Conservation (phyloP, 2,113 vertebrate species). For the Hypocryptadius cinnamomeus region DNA sequence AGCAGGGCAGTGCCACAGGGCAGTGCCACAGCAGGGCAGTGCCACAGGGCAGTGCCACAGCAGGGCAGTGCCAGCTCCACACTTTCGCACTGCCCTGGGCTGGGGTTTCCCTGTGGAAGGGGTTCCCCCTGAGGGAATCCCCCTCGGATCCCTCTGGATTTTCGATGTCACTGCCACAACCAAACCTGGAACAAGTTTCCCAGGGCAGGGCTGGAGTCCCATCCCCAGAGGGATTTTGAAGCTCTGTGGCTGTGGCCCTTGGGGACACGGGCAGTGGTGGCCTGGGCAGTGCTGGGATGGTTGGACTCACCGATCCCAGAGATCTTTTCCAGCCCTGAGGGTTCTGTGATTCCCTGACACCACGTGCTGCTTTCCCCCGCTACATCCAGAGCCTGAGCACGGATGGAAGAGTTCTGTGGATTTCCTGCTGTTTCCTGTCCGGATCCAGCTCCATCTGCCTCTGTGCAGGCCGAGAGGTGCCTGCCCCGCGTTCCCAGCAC, state of each 20-base stretch:
- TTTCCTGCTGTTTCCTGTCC: neutral
- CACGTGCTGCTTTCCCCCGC: neutral
- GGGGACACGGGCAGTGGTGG: neutral
- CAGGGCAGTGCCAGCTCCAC: neutral
- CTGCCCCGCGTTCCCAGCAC: fast-evolving
- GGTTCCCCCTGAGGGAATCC: too few relatives aligned
- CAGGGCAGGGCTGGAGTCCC: neutral
- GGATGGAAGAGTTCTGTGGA: neutral
- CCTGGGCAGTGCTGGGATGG: neutral
- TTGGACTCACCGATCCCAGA: neutral
- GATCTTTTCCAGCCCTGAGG: neutral
- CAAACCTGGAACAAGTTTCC: neutral
- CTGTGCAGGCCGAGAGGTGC: neutral
- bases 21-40: neutral
- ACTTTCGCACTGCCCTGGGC: fast-evolving
- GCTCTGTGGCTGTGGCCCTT: neutral
- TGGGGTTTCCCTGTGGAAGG: neutral
- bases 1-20: fast-evolving
- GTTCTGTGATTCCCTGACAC: neutral
- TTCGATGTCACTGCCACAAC: neutral
- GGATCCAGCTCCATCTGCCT: neutral
- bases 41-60: neutral
- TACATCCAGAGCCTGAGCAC: too few relatives aligned
- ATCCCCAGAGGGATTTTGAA: neutral
- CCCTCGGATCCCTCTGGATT: neutral